Percentiles rank a stretch among this genome's conserved stretches.
These are phyloP conservation scores for Poecilia velifera DNA, from an alignment of 2,797 vertebrate genomes.

Conservation along the genomic window DNA sequence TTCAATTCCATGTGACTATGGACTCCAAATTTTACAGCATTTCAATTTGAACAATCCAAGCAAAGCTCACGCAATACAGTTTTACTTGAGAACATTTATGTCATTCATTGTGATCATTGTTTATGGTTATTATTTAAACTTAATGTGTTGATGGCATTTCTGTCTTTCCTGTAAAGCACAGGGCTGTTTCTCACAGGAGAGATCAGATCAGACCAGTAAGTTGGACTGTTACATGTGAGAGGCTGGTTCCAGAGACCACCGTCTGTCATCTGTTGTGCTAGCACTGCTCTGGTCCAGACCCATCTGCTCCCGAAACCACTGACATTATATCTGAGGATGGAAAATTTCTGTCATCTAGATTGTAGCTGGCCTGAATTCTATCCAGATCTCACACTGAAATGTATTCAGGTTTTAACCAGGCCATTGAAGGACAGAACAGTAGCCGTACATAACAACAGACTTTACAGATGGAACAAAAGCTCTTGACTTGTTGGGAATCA, in stretches of 20 bases:
- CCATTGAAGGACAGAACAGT: background rate
- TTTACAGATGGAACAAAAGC: background rate
- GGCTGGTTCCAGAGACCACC: constrained; percentile 70
- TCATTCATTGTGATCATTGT: background rate
- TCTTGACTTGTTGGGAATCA: background rate
- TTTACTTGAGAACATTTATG: background rate
- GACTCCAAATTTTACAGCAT: background rate
- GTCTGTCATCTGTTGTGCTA: constrained; percentile 74
- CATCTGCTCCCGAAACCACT: constrained; percentile 70
- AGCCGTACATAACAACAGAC: background rate
- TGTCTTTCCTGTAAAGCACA: constrained; percentile 10
- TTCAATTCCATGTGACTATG: background rate
- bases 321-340: constrained; percentile 54
- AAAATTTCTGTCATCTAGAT: constrained; percentile 50
- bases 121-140: background rate
- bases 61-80: background rate
- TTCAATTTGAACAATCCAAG: background rate
- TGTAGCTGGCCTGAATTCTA: constrained; percentile 27
- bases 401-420: constrained; percentile 3
- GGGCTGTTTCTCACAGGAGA: constrained; percentile 32
- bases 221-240: constrained; percentile 62
- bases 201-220: constrained; percentile 58
- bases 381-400: constrained; percentile 25
- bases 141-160: constrained; percentile 9
- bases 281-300: constrained; percentile 59